Conservation (phyloP, 2,113 vertebrate genomes). For the Parus major region DNA sequence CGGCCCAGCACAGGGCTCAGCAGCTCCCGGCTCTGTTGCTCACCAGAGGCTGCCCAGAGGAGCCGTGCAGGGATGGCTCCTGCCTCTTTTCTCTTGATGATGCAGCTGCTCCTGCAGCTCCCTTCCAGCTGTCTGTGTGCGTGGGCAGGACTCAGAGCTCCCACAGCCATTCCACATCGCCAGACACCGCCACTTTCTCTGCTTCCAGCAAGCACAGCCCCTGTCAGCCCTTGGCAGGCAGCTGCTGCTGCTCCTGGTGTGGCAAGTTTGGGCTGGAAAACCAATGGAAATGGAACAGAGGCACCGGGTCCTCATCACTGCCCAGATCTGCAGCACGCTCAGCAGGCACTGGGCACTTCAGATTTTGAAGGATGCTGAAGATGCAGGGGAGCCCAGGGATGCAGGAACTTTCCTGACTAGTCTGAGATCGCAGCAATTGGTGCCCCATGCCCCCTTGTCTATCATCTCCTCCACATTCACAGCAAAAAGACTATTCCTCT, state of each 20-base stretch:
- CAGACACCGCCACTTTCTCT: not conserved
- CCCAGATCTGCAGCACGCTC: not conserved
- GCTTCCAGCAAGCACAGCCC: not conserved
- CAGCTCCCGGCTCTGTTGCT: not conserved
- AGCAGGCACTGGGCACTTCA: not conserved
- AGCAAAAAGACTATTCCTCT: not conserved
- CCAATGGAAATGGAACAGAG: rapidly evolving
- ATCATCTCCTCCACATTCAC: not conserved
- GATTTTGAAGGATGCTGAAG: not conserved
- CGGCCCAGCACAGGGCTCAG: rapidly evolving
- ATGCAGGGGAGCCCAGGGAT: not conserved
- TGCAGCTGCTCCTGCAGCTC: not conserved
- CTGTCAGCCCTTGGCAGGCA: not conserved
- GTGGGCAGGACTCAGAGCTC: not conserved
- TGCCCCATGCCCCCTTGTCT: not conserved
- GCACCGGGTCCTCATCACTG: not conserved
- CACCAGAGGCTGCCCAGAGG: not conserved
- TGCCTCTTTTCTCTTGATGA: not conserved
- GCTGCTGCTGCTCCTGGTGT: rapidly evolving
- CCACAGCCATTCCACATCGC: rapidly evolving
- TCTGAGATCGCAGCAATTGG: not conserved
- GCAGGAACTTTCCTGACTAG: rapidly evolving
- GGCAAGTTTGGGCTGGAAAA: not conserved
- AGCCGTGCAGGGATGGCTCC: not conserved
- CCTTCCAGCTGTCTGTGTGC: not conserved